These are phyloP conservation scores for Lagopus leucura DNA, from an alignment of 2,113 vertebrate species.

Conservation along the genomic window DNA sequence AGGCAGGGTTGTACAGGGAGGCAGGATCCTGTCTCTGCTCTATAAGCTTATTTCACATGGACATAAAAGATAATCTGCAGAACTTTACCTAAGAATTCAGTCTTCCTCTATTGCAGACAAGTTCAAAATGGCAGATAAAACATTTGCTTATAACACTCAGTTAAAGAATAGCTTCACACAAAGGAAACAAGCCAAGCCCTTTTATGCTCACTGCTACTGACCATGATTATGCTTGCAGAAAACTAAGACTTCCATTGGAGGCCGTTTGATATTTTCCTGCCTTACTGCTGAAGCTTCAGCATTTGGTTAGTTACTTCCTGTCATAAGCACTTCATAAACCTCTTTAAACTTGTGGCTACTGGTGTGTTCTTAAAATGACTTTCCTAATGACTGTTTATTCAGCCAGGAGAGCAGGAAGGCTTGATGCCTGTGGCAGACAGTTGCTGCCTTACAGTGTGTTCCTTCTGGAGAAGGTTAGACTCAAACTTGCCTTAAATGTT, in stretches of 20 bases:
- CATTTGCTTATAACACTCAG: neutral
- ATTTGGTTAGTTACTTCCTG: neutral
- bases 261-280: neutral
- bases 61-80: neutral
- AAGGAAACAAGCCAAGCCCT: neutral
- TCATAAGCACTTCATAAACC: neutral
- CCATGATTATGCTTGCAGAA: neutral
- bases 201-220: neutral
- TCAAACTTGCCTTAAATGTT: neutral
- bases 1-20: neutral
- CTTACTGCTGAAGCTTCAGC: neutral
- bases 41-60: neutral
- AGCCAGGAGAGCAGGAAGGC: neutral
- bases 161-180: neutral
- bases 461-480: neutral
- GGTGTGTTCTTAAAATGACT: neutral
- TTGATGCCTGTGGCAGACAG: neutral
- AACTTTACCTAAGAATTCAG: neutral
- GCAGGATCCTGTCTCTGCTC: neutral
- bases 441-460: neutral
- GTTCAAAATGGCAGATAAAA: neutral
- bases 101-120: neutral
- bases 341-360: neutral
- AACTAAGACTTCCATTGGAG: accelerated
- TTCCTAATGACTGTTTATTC: neutral